Percentiles rank a stretch among this genome's conserved stretches.
Evolutionary conservation across 2,797 vertebrate genomes (phyloP).

Genomic region (Anisognathus igniventris): DNA sequence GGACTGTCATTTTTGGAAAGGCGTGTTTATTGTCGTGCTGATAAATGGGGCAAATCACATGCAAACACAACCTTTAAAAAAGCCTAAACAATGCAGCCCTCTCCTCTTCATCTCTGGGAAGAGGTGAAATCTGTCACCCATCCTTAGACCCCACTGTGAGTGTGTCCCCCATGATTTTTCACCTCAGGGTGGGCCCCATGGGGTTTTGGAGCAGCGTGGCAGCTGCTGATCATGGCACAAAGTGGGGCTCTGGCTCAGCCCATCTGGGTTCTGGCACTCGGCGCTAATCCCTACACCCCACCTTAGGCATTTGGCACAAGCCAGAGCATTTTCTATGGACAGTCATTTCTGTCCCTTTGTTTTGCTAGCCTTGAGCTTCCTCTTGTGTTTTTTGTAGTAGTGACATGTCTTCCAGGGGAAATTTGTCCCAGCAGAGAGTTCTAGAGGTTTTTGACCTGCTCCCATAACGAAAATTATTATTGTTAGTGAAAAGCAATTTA

Average conservation of each 20-base stretch:
- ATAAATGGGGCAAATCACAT: not conserved
- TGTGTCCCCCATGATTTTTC: not conserved
- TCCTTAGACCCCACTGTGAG: not conserved
- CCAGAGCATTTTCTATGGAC: not conserved
- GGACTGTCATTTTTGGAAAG: not conserved
- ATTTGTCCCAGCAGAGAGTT: not conserved
- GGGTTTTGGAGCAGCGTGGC: fast-evolving
- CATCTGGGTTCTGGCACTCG: not conserved
- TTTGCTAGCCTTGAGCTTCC: conserved; percentile 14
- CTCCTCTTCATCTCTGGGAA: not conserved
- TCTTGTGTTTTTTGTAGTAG: conserved; percentile 8
- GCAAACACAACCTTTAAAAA: not conserved
- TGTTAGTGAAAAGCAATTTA: conserved; percentile 27
- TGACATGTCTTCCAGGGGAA: not conserved
- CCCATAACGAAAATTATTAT: not conserved
- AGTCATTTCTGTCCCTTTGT: not conserved
- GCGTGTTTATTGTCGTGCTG: not conserved
- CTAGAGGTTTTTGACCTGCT: conserved; percentile 10
- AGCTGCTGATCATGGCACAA: not conserved
- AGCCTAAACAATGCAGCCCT: not conserved
- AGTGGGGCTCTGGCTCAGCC: not conserved
- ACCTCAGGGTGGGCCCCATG: fast-evolving
- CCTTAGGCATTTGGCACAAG: not conserved
- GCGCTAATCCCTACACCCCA: fast-evolving
- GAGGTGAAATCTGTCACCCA: not conserved